Conservation (phyloP, 2,797 vertebrate genomes). For the Poeciliopsis gracilis region DNA sequence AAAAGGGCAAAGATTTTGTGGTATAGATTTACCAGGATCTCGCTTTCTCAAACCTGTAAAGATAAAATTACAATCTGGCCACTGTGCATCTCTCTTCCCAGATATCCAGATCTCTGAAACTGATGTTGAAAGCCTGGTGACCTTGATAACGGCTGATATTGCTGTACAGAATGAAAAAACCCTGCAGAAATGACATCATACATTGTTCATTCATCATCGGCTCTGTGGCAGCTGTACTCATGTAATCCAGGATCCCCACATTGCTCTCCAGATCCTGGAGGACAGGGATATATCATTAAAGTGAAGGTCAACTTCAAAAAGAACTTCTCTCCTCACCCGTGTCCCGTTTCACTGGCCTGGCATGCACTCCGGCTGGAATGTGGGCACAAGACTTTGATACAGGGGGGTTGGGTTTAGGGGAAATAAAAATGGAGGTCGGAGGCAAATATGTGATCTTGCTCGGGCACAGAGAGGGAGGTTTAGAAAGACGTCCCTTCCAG, state of each 20-base stretch:
- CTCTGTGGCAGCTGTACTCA: constrained; percentile 67
- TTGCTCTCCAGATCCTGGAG: constrained; percentile 64
- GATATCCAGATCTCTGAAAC: constrained; percentile 16
- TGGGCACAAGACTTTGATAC: constrained; percentile 68
- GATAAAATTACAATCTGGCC: background rate
- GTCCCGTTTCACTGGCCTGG: constrained; percentile 79
- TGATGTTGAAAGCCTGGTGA: constrained; percentile 2
- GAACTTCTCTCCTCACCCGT: constrained; percentile 71
- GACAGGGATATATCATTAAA: constrained; percentile 80
- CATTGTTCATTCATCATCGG: constrained; percentile 62
- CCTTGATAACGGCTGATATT: constrained; percentile 44
- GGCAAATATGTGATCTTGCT: constrained; percentile 64
- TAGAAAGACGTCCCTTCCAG: constrained; percentile 66
- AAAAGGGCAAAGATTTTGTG: background rate
- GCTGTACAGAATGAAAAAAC: constrained; percentile 45
- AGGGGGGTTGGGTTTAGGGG: constrained; percentile 45
- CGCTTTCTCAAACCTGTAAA: constrained; percentile 2
- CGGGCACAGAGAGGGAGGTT: constrained; percentile 61
- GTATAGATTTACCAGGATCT: background rate
- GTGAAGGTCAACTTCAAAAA: constrained; percentile 82
- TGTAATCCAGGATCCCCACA: constrained; percentile 56
- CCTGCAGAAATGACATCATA: constrained; percentile 70
- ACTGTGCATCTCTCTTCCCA: constrained; percentile 13
- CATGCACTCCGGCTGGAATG: constrained; percentile 75
- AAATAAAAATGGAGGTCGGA: constrained; percentile 51